These are phyloP conservation scores for Lacerta bilineata DNA, from an alignment of 2,797 vertebrate genomes.

Conservation along the genomic window DNA sequence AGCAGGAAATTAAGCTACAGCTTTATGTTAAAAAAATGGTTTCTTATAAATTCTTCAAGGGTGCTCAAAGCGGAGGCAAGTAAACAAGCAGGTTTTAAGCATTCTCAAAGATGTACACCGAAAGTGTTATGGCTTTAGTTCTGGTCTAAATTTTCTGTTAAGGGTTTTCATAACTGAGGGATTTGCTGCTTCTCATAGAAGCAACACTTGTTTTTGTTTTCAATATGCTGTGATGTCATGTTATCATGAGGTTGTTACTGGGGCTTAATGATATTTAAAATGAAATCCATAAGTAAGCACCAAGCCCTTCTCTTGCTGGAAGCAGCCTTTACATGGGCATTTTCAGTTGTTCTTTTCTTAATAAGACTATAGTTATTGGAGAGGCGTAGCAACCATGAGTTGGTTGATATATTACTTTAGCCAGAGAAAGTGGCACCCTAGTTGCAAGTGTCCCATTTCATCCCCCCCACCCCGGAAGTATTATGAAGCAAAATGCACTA, in stretches of 20 bases:
- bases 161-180: neutral
- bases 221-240: neutral
- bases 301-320: neutral
- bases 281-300: neutral
- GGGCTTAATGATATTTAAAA: constrained; percentile 13
- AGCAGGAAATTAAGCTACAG: neutral
- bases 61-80: neutral
- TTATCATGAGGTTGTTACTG: neutral
- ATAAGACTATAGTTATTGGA: neutral
- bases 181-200: neutral
- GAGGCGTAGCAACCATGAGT: neutral
- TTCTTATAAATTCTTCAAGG: neutral
- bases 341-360: neutral
- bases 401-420: neutral
- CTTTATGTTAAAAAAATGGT: neutral
- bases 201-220: neutral
- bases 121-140: neutral
- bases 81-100: neutral
- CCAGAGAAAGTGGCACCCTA: neutral
- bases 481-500: neutral
- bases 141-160: neutral
- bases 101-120: neutral
- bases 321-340: neutral
- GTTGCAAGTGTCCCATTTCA: neutral
- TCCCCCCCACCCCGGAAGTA: neutral